Percentiles rank a stretch among this genome's conserved stretches.
phyloP scores from a whole-genome alignment of 2,888 invertebrate genomes.

The Cheilosia vulpina region DNA sequence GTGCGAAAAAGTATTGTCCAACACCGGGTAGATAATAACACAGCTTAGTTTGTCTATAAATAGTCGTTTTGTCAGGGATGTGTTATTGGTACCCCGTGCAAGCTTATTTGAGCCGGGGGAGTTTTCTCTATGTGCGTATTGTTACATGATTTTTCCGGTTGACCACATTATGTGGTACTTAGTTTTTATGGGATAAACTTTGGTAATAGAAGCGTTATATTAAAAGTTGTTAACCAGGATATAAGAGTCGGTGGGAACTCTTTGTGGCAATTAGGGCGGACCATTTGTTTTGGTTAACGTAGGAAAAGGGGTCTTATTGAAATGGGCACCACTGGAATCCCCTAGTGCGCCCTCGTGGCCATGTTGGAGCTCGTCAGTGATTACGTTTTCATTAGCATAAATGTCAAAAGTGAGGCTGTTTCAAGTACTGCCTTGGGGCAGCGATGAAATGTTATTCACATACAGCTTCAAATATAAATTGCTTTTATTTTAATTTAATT shows the following conservation, averaged over 20 bases:
- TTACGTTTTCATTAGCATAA: too few species aligned
- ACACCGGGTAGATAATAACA: slow-evolving; percentile 15
- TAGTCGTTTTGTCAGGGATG: slow-evolving; percentile 32
- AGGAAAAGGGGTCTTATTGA: background rate
- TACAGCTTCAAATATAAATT: too few species aligned
- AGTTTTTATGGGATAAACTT: slow-evolving; percentile 26
- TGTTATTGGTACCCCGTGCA: slow-evolving; percentile 13
- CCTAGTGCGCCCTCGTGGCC: too few species aligned
- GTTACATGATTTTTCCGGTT: background rate
- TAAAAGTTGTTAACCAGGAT: slow-evolving; percentile 42
- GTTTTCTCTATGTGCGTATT: background rate
- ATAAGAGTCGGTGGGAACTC: slow-evolving; percentile 31
- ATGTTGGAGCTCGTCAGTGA: too few species aligned
- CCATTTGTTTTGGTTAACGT: background rate
- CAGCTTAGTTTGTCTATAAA: slow-evolving; percentile 27
- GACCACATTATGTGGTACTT: slow-evolving; percentile 28
- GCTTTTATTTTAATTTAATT: too few species aligned
- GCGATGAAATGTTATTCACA: too few species aligned
- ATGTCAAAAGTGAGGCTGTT: too few species aligned
- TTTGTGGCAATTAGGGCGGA: background rate
- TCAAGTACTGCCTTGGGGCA: too few species aligned
- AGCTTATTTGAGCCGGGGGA: slow-evolving; percentile 3
- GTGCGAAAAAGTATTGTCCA: slow-evolving; percentile 7
- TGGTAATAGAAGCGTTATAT: slow-evolving; percentile 43
- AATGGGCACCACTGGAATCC: background rate